Percentiles rank a stretch among this genome's conserved stretches.
phyloP scores from a whole-genome alignment of 2,113 vertebrate genomes.

The Prinia subflava region DNA sequence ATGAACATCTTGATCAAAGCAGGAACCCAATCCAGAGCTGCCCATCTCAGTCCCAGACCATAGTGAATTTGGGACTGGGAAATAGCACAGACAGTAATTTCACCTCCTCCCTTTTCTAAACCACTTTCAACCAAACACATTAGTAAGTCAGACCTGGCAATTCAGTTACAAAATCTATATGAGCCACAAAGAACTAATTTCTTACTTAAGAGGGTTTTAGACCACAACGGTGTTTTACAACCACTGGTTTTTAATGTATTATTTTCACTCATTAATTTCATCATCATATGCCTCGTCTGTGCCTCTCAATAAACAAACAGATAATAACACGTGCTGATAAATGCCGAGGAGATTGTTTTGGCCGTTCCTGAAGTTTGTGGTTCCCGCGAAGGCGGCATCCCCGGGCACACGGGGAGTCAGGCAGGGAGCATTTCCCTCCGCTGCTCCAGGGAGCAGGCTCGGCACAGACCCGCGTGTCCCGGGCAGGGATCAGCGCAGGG shows the following conservation, averaged over 20 bases:
- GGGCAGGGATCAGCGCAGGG: neutral
- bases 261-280: neutral
- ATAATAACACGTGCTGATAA: neutral
- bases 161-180: neutral
- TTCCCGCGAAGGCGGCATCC: neutral
- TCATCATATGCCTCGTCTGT: neutral
- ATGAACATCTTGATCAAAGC: neutral
- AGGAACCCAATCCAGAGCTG: neutral
- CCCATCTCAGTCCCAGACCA: fast-evolving
- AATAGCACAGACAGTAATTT: neutral
- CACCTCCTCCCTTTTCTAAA: neutral
- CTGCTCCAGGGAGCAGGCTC: fast-evolving
- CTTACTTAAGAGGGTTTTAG: neutral
- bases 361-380: neutral
- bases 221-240: neutral
- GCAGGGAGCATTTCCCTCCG: neutral
- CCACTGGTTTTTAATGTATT: neutral
- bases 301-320: neutral
- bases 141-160: neutral
- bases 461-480: neutral
- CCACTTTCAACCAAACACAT: neutral
- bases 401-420: neutral
- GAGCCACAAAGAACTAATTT: neutral
- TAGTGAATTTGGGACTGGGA: neutral
- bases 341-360: neutral